These are phyloP conservation scores for Halesus radiatus DNA, from an alignment of 1,140 invertebrate species.

Conservation along the genomic window DNA sequence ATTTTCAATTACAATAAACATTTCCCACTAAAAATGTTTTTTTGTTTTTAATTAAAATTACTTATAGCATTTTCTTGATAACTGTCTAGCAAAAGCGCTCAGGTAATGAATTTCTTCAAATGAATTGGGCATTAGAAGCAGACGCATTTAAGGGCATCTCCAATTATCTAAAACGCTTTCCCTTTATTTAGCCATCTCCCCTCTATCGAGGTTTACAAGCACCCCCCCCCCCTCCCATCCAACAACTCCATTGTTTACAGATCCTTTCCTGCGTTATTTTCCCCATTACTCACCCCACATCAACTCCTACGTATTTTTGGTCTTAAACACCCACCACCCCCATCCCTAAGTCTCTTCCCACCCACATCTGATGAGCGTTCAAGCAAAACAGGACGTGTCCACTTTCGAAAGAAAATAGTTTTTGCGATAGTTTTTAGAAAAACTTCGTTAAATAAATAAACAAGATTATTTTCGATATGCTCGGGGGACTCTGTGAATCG, in stretches of 20 bases:
- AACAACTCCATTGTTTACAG: constrained; percentile 20
- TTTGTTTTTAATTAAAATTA: too few species aligned
- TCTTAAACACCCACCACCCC: background rate
- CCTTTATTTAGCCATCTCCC: constrained; percentile 45
- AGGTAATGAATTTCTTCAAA: constrained; percentile 12
- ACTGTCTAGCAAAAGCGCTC: background rate
- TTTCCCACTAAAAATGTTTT: too few species aligned
- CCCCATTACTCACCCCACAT: background rate
- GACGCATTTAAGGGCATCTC: constrained; percentile 24
- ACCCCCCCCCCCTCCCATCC: background rate
- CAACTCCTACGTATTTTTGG: too few species aligned
- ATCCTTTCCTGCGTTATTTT: background rate
- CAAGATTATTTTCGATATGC: background rate
- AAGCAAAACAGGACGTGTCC: constrained; percentile 35
- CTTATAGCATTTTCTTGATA: too few species aligned
- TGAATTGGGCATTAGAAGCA: constrained; percentile 31
- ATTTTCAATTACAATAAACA: too few species aligned
- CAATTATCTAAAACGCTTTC: constrained; percentile 42
- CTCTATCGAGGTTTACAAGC: constrained; percentile 36
- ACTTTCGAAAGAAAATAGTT: constrained; percentile 30
- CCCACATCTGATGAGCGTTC: constrained; percentile 23
- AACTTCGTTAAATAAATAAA: constrained; percentile 16
- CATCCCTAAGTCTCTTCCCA: constrained; percentile 7
- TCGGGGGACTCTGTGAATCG: background rate
- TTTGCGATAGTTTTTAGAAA: background rate